A percentile compares a stretch with the other conserved stretches of the same genome.
phyloP scores from a whole-genome alignment of 2,888 invertebrate genomes.

The Synanthedon andrenaeformis region DNA sequence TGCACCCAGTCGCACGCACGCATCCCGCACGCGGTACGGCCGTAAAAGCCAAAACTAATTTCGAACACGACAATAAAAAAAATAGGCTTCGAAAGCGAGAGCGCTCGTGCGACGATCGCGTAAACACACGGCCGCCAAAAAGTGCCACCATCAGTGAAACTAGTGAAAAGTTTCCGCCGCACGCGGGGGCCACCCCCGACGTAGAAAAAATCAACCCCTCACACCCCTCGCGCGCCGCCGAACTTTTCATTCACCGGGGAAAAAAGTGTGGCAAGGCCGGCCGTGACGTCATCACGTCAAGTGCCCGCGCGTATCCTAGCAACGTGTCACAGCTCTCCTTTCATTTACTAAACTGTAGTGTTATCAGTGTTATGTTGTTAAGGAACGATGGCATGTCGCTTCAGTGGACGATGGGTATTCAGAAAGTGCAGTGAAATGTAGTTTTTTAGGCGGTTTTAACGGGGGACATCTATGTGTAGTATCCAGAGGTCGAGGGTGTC shows the following conservation, averaged over 20 bases:
- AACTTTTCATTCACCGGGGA: slow-evolving; percentile 74
- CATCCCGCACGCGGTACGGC: slow-evolving; percentile 26
- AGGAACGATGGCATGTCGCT: slow-evolving; percentile 25
- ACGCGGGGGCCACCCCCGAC: slow-evolving; percentile 59
- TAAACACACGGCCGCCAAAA: slow-evolving; percentile 28
- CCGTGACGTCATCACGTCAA: slow-evolving; percentile 67
- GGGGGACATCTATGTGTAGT: slow-evolving; percentile 58
- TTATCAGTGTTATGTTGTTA: slow-evolving; percentile 24
- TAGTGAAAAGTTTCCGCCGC: slow-evolving; percentile 67
- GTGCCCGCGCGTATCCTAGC: slow-evolving; percentile 67
- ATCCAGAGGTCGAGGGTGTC: slow-evolving; percentile 62
- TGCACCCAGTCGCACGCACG: slow-evolving; percentile 45
- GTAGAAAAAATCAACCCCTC: slow-evolving; percentile 63
- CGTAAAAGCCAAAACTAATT: slow-evolving; percentile 5
- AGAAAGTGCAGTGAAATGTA: slow-evolving; percentile 46
- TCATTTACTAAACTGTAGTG: slow-evolving; percentile 12
- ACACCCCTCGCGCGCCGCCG: slow-evolving; percentile 61
- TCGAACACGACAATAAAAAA: slow-evolving; percentile 20
- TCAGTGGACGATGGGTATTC: slow-evolving; percentile 31
- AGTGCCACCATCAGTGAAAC: slow-evolving; percentile 68
- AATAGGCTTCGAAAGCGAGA: slow-evolving; percentile 38
- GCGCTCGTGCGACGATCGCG: slow-evolving; percentile 34
- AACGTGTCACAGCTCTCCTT: slow-evolving; percentile 42
- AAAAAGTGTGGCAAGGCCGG: slow-evolving; percentile 72
- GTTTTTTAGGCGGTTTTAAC: slow-evolving; percentile 17